Base-by-base conservation (phyloP, 2,888 invertebrate species). In the Pollenia angustigena region DNA sequence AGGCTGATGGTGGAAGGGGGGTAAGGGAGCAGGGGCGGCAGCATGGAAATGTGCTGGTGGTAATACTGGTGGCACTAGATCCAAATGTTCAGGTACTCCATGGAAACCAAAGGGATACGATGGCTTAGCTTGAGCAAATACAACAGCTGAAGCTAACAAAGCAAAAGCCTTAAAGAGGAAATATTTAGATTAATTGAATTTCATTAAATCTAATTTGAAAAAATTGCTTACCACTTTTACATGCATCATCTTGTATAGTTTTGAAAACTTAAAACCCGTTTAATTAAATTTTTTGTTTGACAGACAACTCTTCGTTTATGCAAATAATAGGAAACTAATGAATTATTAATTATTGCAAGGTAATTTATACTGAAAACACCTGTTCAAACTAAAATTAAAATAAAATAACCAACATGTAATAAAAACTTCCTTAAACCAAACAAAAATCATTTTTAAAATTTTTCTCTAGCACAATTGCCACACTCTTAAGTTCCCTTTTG, bases 331-430 rank as follows among this genome's bases (percentile, higher is more conserved):
- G 78, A 74, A 87, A 87, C 88, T 89, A 90, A 91, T 92, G 90
- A 87, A 86, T 90, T 85, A 82, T 89, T 89, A 90, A 88, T 90
- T 89, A 86, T 75, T 14, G 75, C 64, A 71, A 81, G 72, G 88
- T 86, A 90, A 92, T 92, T 92, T 92, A 92, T 92, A 92, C 90
- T 54, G 16, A 79, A 86, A 88, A 78, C 81, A 81, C 50, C 50
- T 85, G 71, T 76, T 71, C 10, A 4, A 12, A 48, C 9, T 7
- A 81, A 16, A 32, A 48, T 18, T 50, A 46, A n/a, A 54, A 46
- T 12, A 23, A 16, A 52, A 54, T 32, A 32, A n/a, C 18, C 40
- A 1, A 48, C 64, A 74, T 54, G 23, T 50, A 80, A 58, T 48
- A 23, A 71, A 54, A 46, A 46, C 62, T 69, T 74, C 79, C 85